Base-by-base conservation (phyloP, 64 coral and sea anemone species). In the Catalaphyllia jardinei region DNA sequence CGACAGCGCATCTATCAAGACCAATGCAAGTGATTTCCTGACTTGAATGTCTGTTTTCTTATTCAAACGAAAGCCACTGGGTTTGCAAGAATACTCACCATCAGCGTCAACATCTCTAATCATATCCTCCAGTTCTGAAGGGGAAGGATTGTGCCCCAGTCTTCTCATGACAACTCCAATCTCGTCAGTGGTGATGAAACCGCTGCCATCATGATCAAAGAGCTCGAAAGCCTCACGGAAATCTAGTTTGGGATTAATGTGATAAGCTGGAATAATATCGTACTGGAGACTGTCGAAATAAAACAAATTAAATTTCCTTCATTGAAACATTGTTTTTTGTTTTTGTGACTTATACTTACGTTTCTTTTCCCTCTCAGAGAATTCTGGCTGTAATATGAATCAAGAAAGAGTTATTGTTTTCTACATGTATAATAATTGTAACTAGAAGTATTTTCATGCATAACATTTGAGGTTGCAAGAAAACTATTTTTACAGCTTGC, bases 111-210 rank as follows among this genome's bases (percentile, higher is more conserved):
- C 90, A 31, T 92, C 90, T 28, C 75, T 79, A 35, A 92, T 79
- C 90, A 92, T 87, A n/a, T 79, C 90, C 10, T 92, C 61, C 22
- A 92, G 24, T 31, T 92, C 90, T 65, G 86, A 63, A 0, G 74
- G 72, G 16, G 90, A 92, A 4, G 90, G 82, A 72, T 92, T 92
- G 54, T 92, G 82, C 16, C 90, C 90, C 35, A 92, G 79, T 52
- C 73, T 78, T 39, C 71, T 87, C 90, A 92, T 92, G 24, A 92
- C 90, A 55, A 87, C 90, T 50, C 80, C 82, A 20, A 92, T 84
- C 54, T 92, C 90, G 46, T 92, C 90, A 20, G 90, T 92, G 83
- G 71, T 80, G 62, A 92, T 92, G 42, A 76, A 83, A 72, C 90
- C 90, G 61, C 75, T 76, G 1, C 84, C 84, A 71, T 92, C 90